Evolutionary conservation across 1,140 invertebrate species (phyloP).

Genomic region (Drosophila dunni): DNA sequence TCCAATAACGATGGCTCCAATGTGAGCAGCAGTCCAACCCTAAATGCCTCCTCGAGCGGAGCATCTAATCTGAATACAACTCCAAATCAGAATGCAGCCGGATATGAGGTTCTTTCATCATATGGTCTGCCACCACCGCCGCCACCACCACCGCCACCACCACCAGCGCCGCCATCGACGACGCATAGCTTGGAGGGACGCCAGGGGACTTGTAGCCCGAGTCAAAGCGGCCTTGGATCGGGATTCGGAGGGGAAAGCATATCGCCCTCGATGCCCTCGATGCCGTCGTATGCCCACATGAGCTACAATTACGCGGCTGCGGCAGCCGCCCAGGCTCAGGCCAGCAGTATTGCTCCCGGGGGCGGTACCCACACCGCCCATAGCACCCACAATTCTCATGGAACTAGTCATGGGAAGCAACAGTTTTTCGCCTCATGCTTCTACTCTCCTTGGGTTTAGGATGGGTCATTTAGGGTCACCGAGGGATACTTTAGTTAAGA

Average conservation of each 20-base stretch:
- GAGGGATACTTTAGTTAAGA: slow-evolving; percentile 4
- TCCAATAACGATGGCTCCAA: slow-evolving; percentile 1
- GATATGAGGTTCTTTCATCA: slow-evolving; percentile 59
- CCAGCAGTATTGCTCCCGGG: slow-evolving; percentile 40
- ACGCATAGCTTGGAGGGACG: slow-evolving; percentile 49
- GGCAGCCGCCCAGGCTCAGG: slow-evolving; percentile 25
- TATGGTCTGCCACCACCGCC: slow-evolving; percentile 60
- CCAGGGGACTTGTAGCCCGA: slow-evolving; percentile 44
- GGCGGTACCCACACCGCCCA: neutral
- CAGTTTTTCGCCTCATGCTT: slow-evolving; percentile 82
- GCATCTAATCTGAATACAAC: neutral
- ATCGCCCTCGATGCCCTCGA: slow-evolving; percentile 52
- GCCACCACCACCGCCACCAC: slow-evolving; percentile 20
- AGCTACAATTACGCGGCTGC: slow-evolving; percentile 72
- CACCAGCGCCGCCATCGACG: slow-evolving; percentile 18
- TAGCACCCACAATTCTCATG: slow-evolving; percentile 38
- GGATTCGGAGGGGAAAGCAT: slow-evolving; percentile 49
- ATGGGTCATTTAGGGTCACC: neutral
- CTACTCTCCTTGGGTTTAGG: slow-evolving; percentile 80
- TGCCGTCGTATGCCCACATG: slow-evolving; percentile 69
- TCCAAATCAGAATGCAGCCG: slow-evolving; percentile 18
- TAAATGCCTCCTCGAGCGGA: slow-evolving; percentile 3
- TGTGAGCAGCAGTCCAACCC: slow-evolving; percentile 11
- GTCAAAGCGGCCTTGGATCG: slow-evolving; percentile 37
- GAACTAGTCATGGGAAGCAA: slow-evolving; percentile 61